These are phyloP conservation scores for Phalloptychus januarius DNA, from an alignment of 2,797 vertebrate species.

Conservation along the genomic window DNA sequence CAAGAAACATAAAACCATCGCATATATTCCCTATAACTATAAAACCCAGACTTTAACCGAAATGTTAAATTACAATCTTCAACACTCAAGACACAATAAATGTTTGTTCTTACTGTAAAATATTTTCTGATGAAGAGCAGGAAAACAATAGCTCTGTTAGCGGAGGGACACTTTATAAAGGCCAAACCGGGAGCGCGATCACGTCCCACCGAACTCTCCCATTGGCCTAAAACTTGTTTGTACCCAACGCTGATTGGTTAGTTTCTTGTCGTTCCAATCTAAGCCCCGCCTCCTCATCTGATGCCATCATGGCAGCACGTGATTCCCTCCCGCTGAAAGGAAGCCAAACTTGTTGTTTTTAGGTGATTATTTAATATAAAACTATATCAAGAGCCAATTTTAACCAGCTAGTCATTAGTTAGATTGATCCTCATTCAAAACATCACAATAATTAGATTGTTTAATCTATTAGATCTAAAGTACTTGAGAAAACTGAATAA, in stretches of 20 bases:
- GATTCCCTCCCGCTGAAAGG: conserved; percentile 40
- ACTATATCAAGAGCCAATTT: background rate
- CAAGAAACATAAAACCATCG: background rate
- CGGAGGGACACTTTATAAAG: conserved; percentile 64
- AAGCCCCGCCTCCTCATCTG: conserved; percentile 7
- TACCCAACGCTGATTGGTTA: conserved; percentile 57
- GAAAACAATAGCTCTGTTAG: fast-evolving
- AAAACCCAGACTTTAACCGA: background rate
- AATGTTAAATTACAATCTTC: background rate
- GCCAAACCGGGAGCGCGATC: background rate
- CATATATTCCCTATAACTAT: background rate
- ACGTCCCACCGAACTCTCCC: conserved; percentile 29
- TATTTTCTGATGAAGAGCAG: fast-evolving
- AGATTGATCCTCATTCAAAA: background rate
- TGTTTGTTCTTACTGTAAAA: conserved; percentile 45
- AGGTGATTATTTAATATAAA: background rate
- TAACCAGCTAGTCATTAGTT: background rate
- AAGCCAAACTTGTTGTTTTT: background rate
- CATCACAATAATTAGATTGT: background rate
- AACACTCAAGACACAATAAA: fast-evolving
- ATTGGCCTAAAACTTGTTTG: conserved; percentile 29
- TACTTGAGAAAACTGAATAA: background rate
- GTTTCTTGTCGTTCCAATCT: conserved; percentile 11
- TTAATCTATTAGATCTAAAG: background rate
- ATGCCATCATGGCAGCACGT: conserved; percentile 64